Evolutionary conservation across 2,113 vertebrate species (phyloP), one percentile per base, ranked within the genome.

Genomic region (Lanius ludovicianus): DNA sequence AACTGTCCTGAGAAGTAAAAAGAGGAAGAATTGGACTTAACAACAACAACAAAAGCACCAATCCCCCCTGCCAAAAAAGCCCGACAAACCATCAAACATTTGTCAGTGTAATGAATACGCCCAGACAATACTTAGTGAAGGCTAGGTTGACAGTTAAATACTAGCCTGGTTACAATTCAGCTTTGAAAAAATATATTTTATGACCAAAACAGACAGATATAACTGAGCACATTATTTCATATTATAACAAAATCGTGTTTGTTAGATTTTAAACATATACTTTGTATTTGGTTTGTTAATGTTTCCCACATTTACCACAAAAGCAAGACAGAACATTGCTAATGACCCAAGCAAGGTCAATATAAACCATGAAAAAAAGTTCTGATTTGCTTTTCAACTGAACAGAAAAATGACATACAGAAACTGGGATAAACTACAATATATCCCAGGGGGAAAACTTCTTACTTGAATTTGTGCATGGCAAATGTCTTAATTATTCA

Each of bases 1-100:
- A 99, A 77, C 98, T 99, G 83, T 99, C 99, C 99, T 99, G 97
- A 79, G 57, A 89, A 93, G 50, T 74, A 93, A 84, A 56, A 90
- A 70, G 31, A 76, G 13, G 33, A 92, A 67, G 16, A 90, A 65
- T 6, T 75, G 13, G 10, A 76, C 28, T 68, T 49, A 24, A 35
- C 9, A 6, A 16, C 3, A 56, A 49, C 30, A 50, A 42, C 23
- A 65, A 49, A 41, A 59, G 24, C 46, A 80, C 25, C 21, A 33
- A 35, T 10, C 6, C 3, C 5, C 19, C 35, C 21, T 9, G 33
- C 4, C 24, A 56, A 39, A 30, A 53, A 41, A 23, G 3, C 9
- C 15, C 5, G 68, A 28, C 3, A 55, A 92, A 44, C 2, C 21
- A 39, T 13, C 19, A 76, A 46, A 57, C 17, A n/a, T 56, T 82